phyloP scores from a whole-genome alignment of 2,888 invertebrate genomes.

The Agrotis segetum region DNA sequence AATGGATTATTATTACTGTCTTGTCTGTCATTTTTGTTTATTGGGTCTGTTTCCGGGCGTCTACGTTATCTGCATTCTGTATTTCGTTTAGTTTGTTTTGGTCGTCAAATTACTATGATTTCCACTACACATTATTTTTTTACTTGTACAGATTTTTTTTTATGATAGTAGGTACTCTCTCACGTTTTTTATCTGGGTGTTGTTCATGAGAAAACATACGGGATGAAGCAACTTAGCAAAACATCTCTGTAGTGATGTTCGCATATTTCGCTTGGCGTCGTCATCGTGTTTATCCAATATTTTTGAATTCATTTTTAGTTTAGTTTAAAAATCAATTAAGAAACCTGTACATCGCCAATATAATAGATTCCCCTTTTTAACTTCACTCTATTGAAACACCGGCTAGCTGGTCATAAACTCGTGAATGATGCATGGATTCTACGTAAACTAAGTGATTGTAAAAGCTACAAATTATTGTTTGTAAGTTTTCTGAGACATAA shows the following conservation, averaged over 20 bases:
- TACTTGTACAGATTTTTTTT: not conserved
- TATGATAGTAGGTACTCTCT: not conserved
- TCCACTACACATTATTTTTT: not conserved
- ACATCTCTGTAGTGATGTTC: not conserved
- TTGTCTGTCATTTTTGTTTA: constrained; percentile 10
- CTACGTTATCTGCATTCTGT: not conserved
- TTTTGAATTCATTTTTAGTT: too few species aligned
- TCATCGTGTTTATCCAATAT: too few species aligned
- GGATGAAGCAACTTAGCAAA: not conserved
- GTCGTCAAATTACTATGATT: not conserved
- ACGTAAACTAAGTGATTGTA: not conserved
- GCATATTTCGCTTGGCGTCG: too few species aligned
- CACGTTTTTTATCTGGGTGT: not conserved
- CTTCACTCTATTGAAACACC: not conserved
- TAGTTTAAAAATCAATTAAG: too few species aligned
- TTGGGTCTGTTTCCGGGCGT: not conserved
- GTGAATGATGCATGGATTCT: not conserved
- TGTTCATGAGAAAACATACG: not conserved
- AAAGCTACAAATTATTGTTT: not conserved
- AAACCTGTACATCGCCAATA: too few species aligned
- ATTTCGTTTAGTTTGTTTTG: not conserved
- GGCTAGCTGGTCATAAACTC: too few species aligned
- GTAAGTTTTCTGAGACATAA: not conserved
- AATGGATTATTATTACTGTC: constrained; percentile 45
- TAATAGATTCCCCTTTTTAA: not conserved